Evolutionary conservation across 2,113 vertebrate genomes (phyloP), one percentile per base, ranked within the genome.

Genomic region (Casuarius casuarius): DNA sequence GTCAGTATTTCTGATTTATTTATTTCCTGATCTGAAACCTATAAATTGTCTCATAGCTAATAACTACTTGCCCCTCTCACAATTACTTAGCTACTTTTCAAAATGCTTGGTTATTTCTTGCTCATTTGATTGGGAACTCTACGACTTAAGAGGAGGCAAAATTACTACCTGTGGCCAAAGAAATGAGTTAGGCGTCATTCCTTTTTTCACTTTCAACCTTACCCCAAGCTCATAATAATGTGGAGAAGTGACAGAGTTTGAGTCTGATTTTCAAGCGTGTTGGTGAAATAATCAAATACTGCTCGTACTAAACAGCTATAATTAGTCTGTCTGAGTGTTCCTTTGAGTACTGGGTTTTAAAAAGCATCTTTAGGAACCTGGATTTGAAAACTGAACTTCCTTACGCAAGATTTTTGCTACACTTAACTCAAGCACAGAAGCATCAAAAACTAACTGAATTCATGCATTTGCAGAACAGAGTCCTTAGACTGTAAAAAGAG

Each of bases 221-320:
- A 18, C 58, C 42, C 40, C 11, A 71, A n/a, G 23, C 6, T 68
- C 8, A 35, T 42, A 33, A 1, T 4, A 52, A 56, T 61, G 42
- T 0, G 51, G 21, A 62, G 1, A 5, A 71, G 2, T 6, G 7
- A 28, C 52, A 3, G 59, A 46, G 5, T 23, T 44, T 71, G 3
- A 86, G 18, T 3, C 42, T 3, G 1, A 66, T 84, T 67, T 87
- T 67, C 25, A 84, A 65, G 49, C 4, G 19, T 4, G 2, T 35
- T 67, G 6, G 15, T 38, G 77, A 31, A 91, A 70, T 70, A 77
- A 5, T 15, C 86, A 44, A 81, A 56, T 51, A 6, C 20, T 67
- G 51, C 62, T 72, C 56, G 28, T 20, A 71, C 12, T 48, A 9
- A 84, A 81, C 7, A 78, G 25, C 7, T 29, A 44, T 7, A 68